These are phyloP conservation scores for Rhyacophila brunnea DNA, from an alignment of 1,140 invertebrate species.

Conservation along the genomic window DNA sequence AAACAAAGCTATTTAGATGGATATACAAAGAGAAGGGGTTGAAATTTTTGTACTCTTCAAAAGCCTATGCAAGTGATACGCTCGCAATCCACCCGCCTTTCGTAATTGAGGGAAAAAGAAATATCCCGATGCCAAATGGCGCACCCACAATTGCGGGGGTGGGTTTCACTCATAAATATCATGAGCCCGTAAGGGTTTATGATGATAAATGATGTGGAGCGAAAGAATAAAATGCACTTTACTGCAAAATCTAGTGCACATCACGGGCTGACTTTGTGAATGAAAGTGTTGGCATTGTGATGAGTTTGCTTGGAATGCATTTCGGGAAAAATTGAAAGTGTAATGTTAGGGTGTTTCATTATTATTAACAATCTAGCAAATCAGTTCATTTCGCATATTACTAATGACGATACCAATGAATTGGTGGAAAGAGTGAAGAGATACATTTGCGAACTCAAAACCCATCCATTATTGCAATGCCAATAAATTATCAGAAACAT, in stretches of 20 bases:
- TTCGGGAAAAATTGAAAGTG: background rate
- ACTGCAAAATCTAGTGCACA: slow-evolving; percentile 6
- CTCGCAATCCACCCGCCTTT: slow-evolving; percentile 4
- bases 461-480: too few species aligned
- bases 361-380: too few species aligned
- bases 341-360: too few species aligned
- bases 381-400: too few species aligned
- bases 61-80: slow-evolving; percentile 3
- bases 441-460: too few species aligned
- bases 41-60: slow-evolving; percentile 6
- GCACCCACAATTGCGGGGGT: slow-evolving; percentile 9
- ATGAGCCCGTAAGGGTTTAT: slow-evolving; percentile 23
- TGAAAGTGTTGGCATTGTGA: slow-evolving; percentile 6
- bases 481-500: too few species aligned
- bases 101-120: slow-evolving; percentile 23
- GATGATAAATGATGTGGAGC: slow-evolving; percentile 26
- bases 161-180: slow-evolving; percentile 28
- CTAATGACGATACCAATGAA: too few species aligned
- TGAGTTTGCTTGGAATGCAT: background rate
- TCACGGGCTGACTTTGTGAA: slow-evolving; percentile 2
- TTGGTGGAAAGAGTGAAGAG: too few species aligned
- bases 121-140: slow-evolving; percentile 16
- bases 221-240: slow-evolving; percentile 27
- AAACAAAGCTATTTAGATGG: slow-evolving; percentile 22
- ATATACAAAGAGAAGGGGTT: slow-evolving; percentile 12